A percentile compares a stretch with the other conserved stretches of the same genome.
Evolutionary conservation across 2,797 vertebrate genomes (phyloP).

Genomic region (Pteropus rufus): DNA sequence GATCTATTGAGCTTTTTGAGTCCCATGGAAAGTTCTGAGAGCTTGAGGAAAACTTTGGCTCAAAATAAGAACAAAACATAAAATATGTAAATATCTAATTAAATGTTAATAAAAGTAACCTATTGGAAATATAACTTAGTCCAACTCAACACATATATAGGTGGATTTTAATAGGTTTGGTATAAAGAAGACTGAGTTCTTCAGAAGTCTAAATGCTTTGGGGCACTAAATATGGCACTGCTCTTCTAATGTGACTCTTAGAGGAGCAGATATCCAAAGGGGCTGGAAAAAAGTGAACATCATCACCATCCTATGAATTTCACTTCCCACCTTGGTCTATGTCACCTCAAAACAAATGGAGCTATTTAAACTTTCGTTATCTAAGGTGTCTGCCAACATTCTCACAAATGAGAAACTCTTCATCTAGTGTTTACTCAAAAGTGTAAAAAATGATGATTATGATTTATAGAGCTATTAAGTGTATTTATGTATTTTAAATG

Average conservation of each 20-base stretch:
- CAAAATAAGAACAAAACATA: not conserved
- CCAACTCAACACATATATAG: not conserved
- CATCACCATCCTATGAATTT: not conserved
- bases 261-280: not conserved
- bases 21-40: not conserved
- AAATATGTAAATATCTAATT: not conserved
- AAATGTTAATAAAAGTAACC: not conserved
- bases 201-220: not conserved
- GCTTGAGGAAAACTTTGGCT: not conserved
- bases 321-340: not conserved
- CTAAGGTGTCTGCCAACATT: not conserved
- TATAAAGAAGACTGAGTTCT: not conserved
- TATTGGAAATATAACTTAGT: not conserved
- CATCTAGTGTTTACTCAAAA: not conserved
- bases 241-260: not conserved
- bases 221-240: not conserved
- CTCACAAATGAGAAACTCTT: not conserved
- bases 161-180: not conserved
- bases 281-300: not conserved
- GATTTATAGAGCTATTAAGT: not conserved
- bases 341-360: not conserved
- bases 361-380: not conserved
- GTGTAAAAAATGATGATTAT: not conserved
- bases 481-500: not conserved
- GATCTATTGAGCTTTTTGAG: not conserved